Evolutionary conservation across 2,888 invertebrate species (phyloP).

Genomic region (Gastrophysa polygoni): DNA sequence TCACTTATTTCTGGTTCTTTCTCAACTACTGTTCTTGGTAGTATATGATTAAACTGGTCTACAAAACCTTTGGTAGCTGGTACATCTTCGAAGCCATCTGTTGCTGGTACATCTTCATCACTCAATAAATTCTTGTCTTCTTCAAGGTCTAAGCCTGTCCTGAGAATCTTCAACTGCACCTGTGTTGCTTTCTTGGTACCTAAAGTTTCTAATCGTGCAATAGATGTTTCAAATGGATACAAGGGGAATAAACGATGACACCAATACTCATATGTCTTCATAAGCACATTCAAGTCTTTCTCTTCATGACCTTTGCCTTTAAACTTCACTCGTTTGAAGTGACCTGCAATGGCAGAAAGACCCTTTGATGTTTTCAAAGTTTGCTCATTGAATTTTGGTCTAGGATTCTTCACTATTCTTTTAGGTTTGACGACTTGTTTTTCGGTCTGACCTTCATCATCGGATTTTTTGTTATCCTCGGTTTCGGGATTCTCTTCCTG

Average conservation of each 20-base stretch:
- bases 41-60: slow-evolving; percentile 36
- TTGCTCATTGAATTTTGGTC: slow-evolving; percentile 71
- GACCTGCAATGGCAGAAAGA: slow-evolving; percentile 76
- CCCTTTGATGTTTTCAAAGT: slow-evolving; percentile 80
- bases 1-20: slow-evolving; percentile 57
- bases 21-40: slow-evolving; percentile 8
- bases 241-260: slow-evolving; percentile 90
- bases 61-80: too few species aligned
- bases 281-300: slow-evolving; percentile 77
- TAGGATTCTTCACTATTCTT: slow-evolving; percentile 67
- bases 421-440: slow-evolving; percentile 60
- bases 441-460: slow-evolving; percentile 54
- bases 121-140: slow-evolving; percentile 57
- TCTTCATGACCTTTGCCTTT: slow-evolving; percentile 83
- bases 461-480: slow-evolving; percentile 39
- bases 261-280: slow-evolving; percentile 92
- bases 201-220: slow-evolving; percentile 78
- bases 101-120: slow-evolving; percentile 51
- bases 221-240: slow-evolving; percentile 84
- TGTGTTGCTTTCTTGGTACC: slow-evolving; percentile 82
- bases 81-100: slow-evolving; percentile 64
- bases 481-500: slow-evolving; percentile 31
- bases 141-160: slow-evolving; percentile 63
- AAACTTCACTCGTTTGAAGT: slow-evolving; percentile 82
- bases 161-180: slow-evolving; percentile 70